Conservation (phyloP, 1,140 invertebrate genomes). For the Philotrypesis tridentata region DNA sequence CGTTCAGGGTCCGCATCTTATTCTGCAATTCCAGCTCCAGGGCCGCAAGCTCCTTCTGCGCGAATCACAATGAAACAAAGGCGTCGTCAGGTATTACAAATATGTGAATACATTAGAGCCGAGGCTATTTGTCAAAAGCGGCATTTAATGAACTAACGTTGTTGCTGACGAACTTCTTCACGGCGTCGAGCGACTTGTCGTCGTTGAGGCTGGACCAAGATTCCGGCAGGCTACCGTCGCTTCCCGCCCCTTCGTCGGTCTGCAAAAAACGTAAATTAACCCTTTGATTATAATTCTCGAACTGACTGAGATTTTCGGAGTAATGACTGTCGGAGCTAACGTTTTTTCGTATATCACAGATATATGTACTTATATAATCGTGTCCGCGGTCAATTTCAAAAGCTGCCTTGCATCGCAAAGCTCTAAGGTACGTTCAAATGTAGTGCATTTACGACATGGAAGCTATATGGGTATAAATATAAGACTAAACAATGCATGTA, state of each 20-base stretch:
- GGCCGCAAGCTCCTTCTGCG: conserved; percentile 77
- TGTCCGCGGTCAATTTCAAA: background rate
- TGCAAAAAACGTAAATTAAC: conserved; percentile 56
- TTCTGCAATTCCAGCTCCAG: conserved; percentile 79
- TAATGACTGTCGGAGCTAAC: background rate
- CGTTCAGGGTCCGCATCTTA: conserved; percentile 77
- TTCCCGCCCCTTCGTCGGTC: conserved; percentile 65
- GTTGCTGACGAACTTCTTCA: conserved; percentile 77
- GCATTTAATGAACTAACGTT: conserved; percentile 73
- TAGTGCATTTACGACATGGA: background rate
- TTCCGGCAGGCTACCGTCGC: conserved; percentile 67
- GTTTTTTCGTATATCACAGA: background rate
- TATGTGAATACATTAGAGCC: background rate
- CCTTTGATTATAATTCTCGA: background rate
- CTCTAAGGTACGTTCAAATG: background rate
- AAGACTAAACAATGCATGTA: background rate
- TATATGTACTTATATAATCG: background rate
- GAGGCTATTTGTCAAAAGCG: conserved; percentile 21
- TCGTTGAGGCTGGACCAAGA: conserved; percentile 72
- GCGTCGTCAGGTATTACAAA: background rate
- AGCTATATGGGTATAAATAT: too few relatives aligned
- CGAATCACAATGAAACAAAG: background rate
- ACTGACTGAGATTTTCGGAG: background rate
- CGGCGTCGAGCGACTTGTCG: conserved; percentile 73
- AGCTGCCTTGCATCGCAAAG: too few relatives aligned